Base-by-base conservation (phyloP, 2,113 vertebrate species). In the Colaptes auratus region DNA sequence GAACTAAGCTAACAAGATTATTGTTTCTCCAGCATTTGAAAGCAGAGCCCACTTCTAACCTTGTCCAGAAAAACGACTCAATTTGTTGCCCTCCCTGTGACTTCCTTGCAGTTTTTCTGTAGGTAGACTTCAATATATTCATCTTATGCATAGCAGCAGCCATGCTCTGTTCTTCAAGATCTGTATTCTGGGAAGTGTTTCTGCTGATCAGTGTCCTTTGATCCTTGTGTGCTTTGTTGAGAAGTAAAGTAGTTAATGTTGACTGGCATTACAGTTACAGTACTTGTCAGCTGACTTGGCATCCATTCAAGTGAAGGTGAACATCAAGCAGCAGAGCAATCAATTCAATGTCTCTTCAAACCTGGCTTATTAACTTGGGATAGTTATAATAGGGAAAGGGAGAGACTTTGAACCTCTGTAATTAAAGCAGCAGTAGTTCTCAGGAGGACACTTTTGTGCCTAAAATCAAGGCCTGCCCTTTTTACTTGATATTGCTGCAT, bases 371-470 rank as follows among this genome's bases (percentile, higher is more conserved):
- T 1, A 12, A 63, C 27, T 27, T 69, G 48, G 58, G 48, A 72
- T n/a, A 65, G 73, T 78, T 79, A 48, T 20, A 88, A 81, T 0
- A 79, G 25, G n/a, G 44, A 78, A 86, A 78, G 23, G 71, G 53
- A 91, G 24, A 44, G 46, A 36, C 31, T 92, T 92, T 78, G 70
- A 96, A 8, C 63, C 69, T 86, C 86, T 82, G 61, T 93, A 86
- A 92, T 95, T 92, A 96, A 93, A 93, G 23, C 59, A 81, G 76
- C 39, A 86, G 53, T 15, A 78, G 58, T 7, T 90, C 93, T 83
- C 95, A 84, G 36, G 74, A 83, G 80, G 70, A 56, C 36, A 33
- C 23, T 64, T 69, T 63, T 5, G 13, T 78, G 65, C 81, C 70
- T 94, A 53, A 86, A 93, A 84, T 61, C 44, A 90, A 94, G 73